A percentile compares a stretch with the other conserved stretches of the same genome.
phyloP scores from a whole-genome alignment of 2,797 vertebrate species.

The Prunella strophiata region DNA sequence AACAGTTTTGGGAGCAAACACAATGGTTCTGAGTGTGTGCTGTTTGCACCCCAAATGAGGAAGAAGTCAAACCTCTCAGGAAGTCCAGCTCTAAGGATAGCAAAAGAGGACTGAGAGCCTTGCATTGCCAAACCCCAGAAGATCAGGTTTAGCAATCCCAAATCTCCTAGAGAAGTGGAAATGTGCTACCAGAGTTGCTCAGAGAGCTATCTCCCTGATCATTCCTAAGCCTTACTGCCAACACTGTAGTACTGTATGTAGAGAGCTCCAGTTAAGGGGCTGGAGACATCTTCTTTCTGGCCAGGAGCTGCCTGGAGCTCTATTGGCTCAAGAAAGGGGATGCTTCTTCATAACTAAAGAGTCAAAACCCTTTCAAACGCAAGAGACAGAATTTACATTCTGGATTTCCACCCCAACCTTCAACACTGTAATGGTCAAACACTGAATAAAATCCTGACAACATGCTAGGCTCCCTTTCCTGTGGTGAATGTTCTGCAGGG shows the following conservation, averaged over 20 bases:
- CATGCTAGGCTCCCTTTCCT: background rate
- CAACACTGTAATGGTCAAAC: background rate
- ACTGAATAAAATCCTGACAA: background rate
- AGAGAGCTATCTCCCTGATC: background rate
- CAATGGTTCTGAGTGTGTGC: background rate
- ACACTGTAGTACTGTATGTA: fast-evolving
- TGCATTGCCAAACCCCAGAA: background rate
- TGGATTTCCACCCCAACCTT: background rate
- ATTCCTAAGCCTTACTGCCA: background rate
- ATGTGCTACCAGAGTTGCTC: background rate
- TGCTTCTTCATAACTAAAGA: background rate
- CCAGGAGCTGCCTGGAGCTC: background rate
- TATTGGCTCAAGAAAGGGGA: background rate
- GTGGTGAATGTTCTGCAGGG: background rate
- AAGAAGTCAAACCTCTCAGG: background rate
- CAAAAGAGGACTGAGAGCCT: background rate
- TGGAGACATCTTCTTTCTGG: background rate
- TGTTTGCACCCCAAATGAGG: background rate
- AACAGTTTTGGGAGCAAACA: background rate
- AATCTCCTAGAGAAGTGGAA: background rate
- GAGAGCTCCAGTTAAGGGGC: background rate
- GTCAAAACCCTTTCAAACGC: background rate
- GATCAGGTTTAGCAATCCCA: background rate
- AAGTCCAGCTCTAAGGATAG: background rate
- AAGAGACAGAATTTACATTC: background rate